These are phyloP conservation scores for Chaitophorus viminalis DNA, from an alignment of 2,888 invertebrate genomes.

Conservation along the genomic window DNA sequence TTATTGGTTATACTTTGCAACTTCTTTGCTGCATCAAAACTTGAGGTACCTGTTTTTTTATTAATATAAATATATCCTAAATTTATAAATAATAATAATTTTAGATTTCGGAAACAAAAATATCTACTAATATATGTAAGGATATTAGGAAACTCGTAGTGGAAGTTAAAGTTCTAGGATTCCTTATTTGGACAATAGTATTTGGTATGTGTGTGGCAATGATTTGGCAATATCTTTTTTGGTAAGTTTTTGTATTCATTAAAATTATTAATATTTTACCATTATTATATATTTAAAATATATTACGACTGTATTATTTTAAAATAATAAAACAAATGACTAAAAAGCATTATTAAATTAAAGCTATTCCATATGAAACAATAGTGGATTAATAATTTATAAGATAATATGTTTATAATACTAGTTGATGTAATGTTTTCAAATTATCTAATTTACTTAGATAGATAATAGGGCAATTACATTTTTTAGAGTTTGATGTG, in stretches of 20 bases:
- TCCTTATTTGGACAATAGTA: conserved; percentile 74
- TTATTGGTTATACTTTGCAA: conserved; percentile 39
- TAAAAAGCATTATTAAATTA: too few species aligned
- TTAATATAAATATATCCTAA: too few species aligned
- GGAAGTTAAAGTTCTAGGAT: conserved; percentile 77
- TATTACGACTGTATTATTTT: too few species aligned
- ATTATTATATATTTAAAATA: background rate
- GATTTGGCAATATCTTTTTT: conserved; percentile 89
- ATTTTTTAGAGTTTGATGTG: too few species aligned
- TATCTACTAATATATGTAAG: conserved; percentile 75
- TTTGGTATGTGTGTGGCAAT: conserved; percentile 84
- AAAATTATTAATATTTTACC: background rate
- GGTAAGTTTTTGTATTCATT: conserved; percentile 68
- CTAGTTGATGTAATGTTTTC: too few species aligned
- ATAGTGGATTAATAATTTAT: too few species aligned
- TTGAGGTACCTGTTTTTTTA: background rate
- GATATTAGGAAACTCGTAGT: conserved; percentile 77
- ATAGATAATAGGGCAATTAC: too few species aligned
- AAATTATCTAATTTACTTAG: too few species aligned
- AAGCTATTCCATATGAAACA: too few species aligned
- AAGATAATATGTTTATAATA: too few species aligned
- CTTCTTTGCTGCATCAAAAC: conserved; percentile 48
- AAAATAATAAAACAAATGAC: background rate
- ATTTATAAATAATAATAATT: background rate
- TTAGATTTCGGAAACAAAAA: conserved; percentile 69